Percentiles rank a stretch among this genome's conserved stretches.
Conservation (phyloP, 1,140 invertebrate genomes). For the Drosophila kanapiae region DNA sequence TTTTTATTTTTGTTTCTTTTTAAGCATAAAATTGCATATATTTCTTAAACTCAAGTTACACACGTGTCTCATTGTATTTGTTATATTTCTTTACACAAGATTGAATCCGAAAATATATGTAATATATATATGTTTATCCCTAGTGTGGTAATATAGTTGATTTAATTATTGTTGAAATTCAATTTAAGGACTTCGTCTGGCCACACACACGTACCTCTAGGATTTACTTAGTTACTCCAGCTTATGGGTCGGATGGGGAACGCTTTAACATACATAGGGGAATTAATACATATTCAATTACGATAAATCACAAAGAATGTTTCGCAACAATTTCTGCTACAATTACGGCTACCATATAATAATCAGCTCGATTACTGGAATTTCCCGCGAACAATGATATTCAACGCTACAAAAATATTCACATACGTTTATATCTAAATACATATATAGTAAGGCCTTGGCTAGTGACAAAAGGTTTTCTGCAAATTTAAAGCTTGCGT, state of each 20-base stretch:
- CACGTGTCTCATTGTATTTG: conserved; percentile 16
- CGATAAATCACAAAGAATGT: conserved; percentile 79
- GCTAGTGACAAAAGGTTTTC: conserved; percentile 44
- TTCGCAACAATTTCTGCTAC: conserved; percentile 77
- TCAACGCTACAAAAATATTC: conserved; percentile 73
- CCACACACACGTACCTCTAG: conserved; percentile 24
- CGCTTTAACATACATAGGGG: conserved; percentile 54
- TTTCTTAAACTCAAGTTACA: conserved; percentile 62
- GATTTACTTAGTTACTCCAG: conserved; percentile 32
- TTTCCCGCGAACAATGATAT: conserved; percentile 18
- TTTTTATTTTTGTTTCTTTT: conserved; percentile 33
- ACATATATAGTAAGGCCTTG: conserved; percentile 46
- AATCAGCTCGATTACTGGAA: conserved; percentile 38
- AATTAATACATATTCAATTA: conserved; percentile 68
- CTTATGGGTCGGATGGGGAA: conserved; percentile 54
- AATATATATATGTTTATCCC: conserved; percentile 48
- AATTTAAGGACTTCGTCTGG: conserved; percentile 55
- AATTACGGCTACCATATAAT: conserved; percentile 59
- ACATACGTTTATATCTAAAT: conserved; percentile 52
- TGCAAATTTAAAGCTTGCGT: conserved; percentile 48
- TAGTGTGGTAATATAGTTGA: conserved; percentile 51
- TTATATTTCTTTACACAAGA: conserved; percentile 56
- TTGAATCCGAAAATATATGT: conserved; percentile 74
- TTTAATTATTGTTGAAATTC: conserved; percentile 65
- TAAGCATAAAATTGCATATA: conserved; percentile 64